These are phyloP conservation scores for Bryconaethiops microstoma DNA, from an alignment of 2,797 vertebrate species.

Conservation along the genomic window DNA sequence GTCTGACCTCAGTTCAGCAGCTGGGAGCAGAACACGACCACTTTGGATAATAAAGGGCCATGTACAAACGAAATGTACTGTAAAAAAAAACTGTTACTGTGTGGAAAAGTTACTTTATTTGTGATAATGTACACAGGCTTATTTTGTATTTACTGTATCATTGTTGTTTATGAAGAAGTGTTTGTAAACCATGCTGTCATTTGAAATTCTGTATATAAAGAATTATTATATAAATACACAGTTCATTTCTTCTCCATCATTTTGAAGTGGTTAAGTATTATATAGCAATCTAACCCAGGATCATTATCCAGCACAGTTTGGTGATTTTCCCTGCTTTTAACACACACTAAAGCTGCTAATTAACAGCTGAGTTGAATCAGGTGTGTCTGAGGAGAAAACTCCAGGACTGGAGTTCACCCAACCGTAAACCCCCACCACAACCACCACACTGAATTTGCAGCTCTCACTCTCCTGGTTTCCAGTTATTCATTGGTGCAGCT, in stretches of 20 bases:
- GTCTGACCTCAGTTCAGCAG: conserved; percentile 40
- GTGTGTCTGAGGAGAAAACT: too few relatives aligned
- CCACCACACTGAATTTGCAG: too few relatives aligned
- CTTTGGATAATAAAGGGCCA: background rate
- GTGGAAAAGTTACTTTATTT: conserved; percentile 23
- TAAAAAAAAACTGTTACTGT: conserved; percentile 20
- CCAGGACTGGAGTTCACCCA: too few relatives aligned
- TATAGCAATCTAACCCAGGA: too few relatives aligned
- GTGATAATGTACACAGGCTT: conserved; percentile 8
- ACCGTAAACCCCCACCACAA: too few relatives aligned
- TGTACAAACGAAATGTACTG: conserved; percentile 19
- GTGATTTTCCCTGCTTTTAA: background rate
- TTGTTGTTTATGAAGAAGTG: conserved; percentile 20
- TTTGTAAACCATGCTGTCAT: background rate
- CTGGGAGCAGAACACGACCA: background rate
- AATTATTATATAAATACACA: background rate
- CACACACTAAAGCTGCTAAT: too few relatives aligned
- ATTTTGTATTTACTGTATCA: background rate
- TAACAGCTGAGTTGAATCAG: too few relatives aligned
- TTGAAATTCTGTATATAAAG: background rate
- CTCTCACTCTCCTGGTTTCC: too few relatives aligned
- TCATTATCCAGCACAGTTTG: too few relatives aligned
- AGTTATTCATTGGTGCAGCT: too few relatives aligned
- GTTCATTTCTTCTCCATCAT: background rate
- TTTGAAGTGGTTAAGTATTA: background rate